Base-by-base conservation (phyloP, 2,888 invertebrate genomes). In the Hydriomena furcata region DNA sequence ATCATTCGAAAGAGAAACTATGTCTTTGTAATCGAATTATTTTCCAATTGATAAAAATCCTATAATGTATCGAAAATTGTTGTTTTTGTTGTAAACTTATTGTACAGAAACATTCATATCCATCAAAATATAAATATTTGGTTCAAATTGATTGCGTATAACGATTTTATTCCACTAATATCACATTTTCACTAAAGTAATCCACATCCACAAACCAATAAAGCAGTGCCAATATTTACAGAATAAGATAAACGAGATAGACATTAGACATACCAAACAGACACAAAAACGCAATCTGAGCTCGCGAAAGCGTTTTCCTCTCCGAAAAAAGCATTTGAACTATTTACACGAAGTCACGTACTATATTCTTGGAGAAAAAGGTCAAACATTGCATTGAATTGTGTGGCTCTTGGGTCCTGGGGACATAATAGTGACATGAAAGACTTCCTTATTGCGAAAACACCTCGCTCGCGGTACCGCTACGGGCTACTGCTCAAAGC, bases 371-470 rank as follows among this genome's bases (percentile, higher is more conserved):
- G 63, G 60, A 45, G 50, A 30, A 54, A 54, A 55, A 52, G 43
- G 43, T 51, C 52, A 66, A 63, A 62, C 60, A 62, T 53, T 43
- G 53, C 51, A 41, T 54, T 37, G 44, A 60, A 60, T 54, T 51
- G 58, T 55, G 58, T 46, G 58, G 52, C 49, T 61, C 36, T 52
- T 43, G 58, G 50, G 48, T 53, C 53, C 47, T 48, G 40, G 40
- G 55, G 55, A 51, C 59, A 61, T 68, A 63, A 61, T 60, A 56
- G 55, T 56, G 48, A 61, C 54, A 61, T 73, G 58, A 74, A 70
- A 69, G 66, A 48, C 47, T 59, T 65, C 58, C 60, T 54, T 63
- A 57, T 58, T 55, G 58, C 46, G 47, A 52, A 52, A 48, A 59
- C 52, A 50, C 47, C 55, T 41, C 47, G 48, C 65, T 55, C 41